Conservation (phyloP, 2,888 invertebrate species). For the Tenthredo mesomela region DNA sequence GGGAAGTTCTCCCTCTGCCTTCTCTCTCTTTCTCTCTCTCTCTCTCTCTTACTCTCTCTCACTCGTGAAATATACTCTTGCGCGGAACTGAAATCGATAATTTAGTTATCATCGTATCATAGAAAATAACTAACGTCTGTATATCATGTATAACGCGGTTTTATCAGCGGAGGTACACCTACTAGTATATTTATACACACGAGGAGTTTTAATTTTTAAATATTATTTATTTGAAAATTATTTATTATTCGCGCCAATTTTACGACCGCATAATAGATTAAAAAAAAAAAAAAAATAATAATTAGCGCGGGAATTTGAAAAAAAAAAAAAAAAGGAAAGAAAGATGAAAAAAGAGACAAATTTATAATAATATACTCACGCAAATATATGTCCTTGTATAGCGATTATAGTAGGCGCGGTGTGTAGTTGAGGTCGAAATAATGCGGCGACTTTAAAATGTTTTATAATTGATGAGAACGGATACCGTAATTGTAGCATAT, state of each 20-base stretch:
- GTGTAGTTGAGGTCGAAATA: slow-evolving; percentile 5
- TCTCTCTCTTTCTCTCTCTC: background rate
- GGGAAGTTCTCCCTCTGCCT: background rate
- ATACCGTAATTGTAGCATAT: slow-evolving; percentile 15
- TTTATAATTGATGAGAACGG: slow-evolving; percentile 45
- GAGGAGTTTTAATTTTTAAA: too few relatives aligned
- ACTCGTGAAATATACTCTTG: background rate
- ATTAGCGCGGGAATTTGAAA: background rate
- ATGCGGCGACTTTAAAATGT: background rate
- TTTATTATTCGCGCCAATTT: background rate
- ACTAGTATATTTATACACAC: too few relatives aligned
- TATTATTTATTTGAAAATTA: background rate
- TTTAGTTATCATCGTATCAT: slow-evolving; percentile 25
- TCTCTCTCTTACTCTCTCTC: background rate
- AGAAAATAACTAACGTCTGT: background rate
- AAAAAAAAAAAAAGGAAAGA: background rate
- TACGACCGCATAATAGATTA: background rate
- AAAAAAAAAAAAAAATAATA: background rate
- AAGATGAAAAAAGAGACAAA: background rate
- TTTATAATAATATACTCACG: background rate
- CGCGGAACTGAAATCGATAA: slow-evolving; percentile 45
- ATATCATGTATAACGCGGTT: background rate
- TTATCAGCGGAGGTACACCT: slow-evolving; percentile 9
- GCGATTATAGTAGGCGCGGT: background rate
- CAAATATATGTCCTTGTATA: background rate